Evolutionary conservation across 2,797 vertebrate genomes (phyloP), one percentile per base, ranked within the genome.

Genomic region (Hafferia zeledoni): DNA sequence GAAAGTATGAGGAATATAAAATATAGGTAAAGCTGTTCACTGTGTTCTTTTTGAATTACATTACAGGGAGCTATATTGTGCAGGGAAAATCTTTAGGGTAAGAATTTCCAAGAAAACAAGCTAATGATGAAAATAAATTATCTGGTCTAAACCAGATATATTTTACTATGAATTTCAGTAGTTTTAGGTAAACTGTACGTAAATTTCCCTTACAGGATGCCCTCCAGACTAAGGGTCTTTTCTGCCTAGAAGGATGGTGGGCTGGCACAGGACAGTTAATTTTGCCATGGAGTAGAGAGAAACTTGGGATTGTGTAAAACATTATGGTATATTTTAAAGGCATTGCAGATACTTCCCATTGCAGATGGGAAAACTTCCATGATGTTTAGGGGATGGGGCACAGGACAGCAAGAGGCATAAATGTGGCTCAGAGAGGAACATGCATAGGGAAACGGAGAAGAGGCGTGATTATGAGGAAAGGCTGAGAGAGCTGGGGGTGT

Each of bases 371-470:
- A 88, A 92, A 46, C 16, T 25, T 55, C 30, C 12, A 30, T 9
- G 20, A 35, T 10, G 6, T n/a, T 85, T 55, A 43, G 11, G 22
- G 10, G 5, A 72, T 0, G 0, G 19, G 43, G 70, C 19, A 65
- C 6, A 33, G 35, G 41, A 74, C 25, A 56, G 19, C 25, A 80
- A 75, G n/a, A 70, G 33, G 31, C 20, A 65, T 41, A 55, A 59
- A 85, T 23, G 10, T n/a, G 27, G 9, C 57, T 70, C 11, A 71
- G 30, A 27, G 5, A 81, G 7, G 31, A 46, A 25, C 3, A 6
- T 30, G 50, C 17, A 52, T 1, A 49, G 11, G 9, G 17, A 70
- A 41, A 47, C 10, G 35, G 25, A 63, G 39, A 74, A 37, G 37
- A 37, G 37, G 37, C 37, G 10, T 37, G 37, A 37, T 37, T 37